Percentiles rank a stretch among this genome's conserved stretches.
Conservation (phyloP, 2,797 vertebrate species). For the Danio albolineatus region DNA sequence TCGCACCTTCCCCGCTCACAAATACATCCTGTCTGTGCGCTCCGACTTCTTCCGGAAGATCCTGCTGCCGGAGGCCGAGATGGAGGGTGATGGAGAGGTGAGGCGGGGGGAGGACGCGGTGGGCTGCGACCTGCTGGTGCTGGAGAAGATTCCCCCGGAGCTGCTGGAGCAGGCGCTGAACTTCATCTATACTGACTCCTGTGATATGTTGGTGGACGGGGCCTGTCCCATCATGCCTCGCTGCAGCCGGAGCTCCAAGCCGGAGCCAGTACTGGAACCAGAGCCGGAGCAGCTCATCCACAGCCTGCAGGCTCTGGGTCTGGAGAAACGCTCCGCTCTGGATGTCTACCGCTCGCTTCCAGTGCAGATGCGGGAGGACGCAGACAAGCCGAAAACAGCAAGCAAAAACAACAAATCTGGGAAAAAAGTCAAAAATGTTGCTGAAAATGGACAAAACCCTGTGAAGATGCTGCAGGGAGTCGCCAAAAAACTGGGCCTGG, state of each 20-base stretch:
- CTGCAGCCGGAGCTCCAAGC: constrained; percentile 59
- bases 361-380: constrained; percentile 75
- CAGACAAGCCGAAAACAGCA: constrained; percentile 80
- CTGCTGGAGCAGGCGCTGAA: constrained; percentile 87
- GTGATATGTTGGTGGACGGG: constrained; percentile 89
- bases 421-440: constrained; percentile 79
- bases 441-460: constrained; percentile 76
- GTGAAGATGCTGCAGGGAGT: constrained; percentile 89
- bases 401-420: constrained; percentile 75
- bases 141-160: constrained; percentile 89
- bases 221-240: constrained; percentile 76
- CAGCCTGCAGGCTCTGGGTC: constrained; percentile 83
- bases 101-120: constrained; percentile 86
- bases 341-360: constrained; percentile 89
- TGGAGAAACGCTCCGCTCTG: constrained; percentile 83
- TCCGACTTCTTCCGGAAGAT: constrained; percentile 91
- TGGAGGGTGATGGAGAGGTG: constrained; percentile 70
- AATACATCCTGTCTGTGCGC: constrained; percentile 89
- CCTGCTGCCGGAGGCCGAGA: constrained; percentile 75
- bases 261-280: constrained; percentile 76
- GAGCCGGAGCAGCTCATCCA: constrained; percentile 83
- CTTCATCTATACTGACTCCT: constrained; percentile 94
- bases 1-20: constrained; percentile 89
- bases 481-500: constrained; percentile 90
- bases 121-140: constrained; percentile 88